phyloP scores from a whole-genome alignment of 2,888 invertebrate species.

The Plagodis dolabraria region DNA sequence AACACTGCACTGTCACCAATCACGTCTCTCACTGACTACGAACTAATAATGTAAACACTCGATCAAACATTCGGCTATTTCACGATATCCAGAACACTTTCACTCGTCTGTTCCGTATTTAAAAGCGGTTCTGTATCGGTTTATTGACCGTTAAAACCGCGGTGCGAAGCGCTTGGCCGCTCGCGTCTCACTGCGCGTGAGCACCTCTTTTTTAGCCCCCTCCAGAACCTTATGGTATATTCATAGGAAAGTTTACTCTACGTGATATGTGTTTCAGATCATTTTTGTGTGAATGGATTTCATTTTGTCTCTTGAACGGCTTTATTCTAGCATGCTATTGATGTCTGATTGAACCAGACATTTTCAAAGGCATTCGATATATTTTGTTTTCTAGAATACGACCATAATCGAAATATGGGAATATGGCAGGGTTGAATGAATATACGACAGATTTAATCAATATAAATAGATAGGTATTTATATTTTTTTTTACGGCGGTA shows the following conservation, averaged over 20 bases:
- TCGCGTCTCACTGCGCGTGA: conserved; percentile 62
- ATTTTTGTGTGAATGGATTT: not conserved
- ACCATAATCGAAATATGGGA: too few relatives aligned
- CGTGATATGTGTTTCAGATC: not conserved
- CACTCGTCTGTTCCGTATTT: conserved; percentile 50
- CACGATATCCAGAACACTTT: conserved; percentile 66
- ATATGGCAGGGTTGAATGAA: too few relatives aligned
- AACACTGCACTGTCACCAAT: conserved; percentile 7
- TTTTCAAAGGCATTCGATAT: too few relatives aligned
- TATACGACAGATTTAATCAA: too few relatives aligned
- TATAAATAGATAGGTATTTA: too few relatives aligned
- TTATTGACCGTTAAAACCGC: conserved; percentile 44
- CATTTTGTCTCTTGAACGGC: too few relatives aligned
- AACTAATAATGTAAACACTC: conserved; percentile 42
- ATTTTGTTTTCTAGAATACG: too few relatives aligned
- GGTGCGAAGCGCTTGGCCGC: conserved; percentile 32
- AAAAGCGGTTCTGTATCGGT: conserved; percentile 61
- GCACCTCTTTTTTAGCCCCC: conserved; percentile 62
- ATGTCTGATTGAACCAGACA: too few relatives aligned
- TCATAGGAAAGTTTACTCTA: not conserved
- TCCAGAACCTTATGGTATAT: conserved; percentile 32
- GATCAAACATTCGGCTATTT: conserved; percentile 36
- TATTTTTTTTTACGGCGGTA: too few relatives aligned
- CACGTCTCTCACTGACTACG: conserved; percentile 25
- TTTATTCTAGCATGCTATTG: too few relatives aligned